phyloP scores from a whole-genome alignment of 2,113 vertebrate genomes.

The Dryoscopus gambensis region DNA sequence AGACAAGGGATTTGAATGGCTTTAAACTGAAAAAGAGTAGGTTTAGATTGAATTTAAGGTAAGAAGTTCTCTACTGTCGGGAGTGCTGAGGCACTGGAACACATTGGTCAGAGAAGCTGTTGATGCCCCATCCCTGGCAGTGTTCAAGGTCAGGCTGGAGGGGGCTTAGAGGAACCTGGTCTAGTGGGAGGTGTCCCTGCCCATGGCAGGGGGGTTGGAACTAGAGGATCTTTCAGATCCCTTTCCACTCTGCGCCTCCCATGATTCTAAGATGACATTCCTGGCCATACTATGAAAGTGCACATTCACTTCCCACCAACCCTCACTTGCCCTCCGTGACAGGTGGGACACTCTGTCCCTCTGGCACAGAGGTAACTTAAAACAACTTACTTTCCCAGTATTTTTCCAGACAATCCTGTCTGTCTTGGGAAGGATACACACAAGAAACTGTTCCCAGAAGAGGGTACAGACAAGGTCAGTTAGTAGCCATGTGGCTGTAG shows the following conservation, averaged over 20 bases:
- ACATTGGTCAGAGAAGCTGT: background rate
- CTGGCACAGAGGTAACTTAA: background rate
- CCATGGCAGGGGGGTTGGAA: background rate
- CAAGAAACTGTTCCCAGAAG: background rate
- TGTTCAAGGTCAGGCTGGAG: background rate
- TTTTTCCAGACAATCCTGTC: background rate
- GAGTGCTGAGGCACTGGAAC: background rate
- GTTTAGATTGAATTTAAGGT: background rate
- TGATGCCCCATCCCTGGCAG: background rate
- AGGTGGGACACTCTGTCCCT: background rate
- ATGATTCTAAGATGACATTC: background rate
- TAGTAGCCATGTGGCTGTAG: background rate
- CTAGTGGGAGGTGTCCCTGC: background rate
- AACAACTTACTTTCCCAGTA: background rate
- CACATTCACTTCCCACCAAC: fast-evolving
- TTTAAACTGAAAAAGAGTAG: background rate
- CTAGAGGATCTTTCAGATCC: background rate
- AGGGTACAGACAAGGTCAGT: background rate
- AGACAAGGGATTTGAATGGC: background rate
- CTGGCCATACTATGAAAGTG: background rate
- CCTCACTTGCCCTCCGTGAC: background rate
- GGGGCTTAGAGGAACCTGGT: background rate
- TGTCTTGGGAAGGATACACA: background rate
- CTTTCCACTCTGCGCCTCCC: background rate
- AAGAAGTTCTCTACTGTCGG: background rate